These are phyloP conservation scores for Dipus sagitta DNA, from an alignment of 2,797 vertebrate species.

Conservation along the genomic window DNA sequence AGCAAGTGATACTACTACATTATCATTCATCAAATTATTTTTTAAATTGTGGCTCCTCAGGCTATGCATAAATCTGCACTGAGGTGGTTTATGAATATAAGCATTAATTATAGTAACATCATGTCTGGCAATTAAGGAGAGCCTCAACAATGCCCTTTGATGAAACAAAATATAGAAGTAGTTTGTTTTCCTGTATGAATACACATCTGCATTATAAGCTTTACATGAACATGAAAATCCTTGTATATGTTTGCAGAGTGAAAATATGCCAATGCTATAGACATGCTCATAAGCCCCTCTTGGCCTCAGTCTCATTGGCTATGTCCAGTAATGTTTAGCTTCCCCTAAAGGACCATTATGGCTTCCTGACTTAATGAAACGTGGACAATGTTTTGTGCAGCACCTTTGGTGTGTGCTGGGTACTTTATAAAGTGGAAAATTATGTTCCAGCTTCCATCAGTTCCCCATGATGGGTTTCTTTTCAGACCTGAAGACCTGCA, in stretches of 20 bases:
- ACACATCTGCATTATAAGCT: constrained; percentile 34
- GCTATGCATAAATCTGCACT: constrained; percentile 77
- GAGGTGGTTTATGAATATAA: constrained; percentile 81
- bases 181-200: background rate
- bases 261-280: constrained; percentile 16
- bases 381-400: constrained; percentile 12
- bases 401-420: background rate
- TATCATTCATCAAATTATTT: constrained; percentile 83
- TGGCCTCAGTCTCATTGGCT: background rate
- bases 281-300: background rate
- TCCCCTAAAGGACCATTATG: constrained; percentile 11
- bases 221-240: constrained; percentile 40
- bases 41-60: constrained; percentile 84
- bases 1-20: constrained; percentile 77
- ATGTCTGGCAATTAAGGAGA: constrained; percentile 62
- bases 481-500: constrained; percentile 16
- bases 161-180: constrained; percentile 51
- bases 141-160: constrained; percentile 67
- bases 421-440: constrained; percentile 49
- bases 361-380: constrained; percentile 57
- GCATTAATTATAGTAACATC: constrained; percentile 83
- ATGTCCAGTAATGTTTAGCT: background rate
- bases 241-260: constrained; percentile 46
- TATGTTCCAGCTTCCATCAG: constrained; percentile 23
- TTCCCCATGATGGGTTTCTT: constrained; percentile 21